phyloP scores from a whole-genome alignment of 2,113 vertebrate species.

The Nothocercus julius region DNA sequence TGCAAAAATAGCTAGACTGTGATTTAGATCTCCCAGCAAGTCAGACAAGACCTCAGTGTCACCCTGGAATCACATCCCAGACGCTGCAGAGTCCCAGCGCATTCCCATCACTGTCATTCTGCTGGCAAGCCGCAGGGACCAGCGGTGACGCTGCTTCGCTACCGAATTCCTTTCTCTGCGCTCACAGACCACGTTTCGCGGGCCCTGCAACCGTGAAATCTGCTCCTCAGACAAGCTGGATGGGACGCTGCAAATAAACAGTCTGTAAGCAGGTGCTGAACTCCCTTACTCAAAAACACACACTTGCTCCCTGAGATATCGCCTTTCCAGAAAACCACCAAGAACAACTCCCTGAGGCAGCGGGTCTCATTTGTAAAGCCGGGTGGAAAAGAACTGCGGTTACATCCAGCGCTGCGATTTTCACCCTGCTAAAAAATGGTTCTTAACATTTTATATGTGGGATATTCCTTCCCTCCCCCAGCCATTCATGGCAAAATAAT shows the following conservation, averaged over 20 bases:
- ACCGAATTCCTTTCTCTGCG: constrained; percentile 5
- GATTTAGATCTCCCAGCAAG: constrained; percentile 15
- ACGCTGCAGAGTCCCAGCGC: constrained; percentile 31
- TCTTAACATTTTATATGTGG: constrained; percentile 10
- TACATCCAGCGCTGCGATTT: neutral
- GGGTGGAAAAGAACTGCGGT: neutral
- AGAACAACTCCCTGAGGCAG: neutral
- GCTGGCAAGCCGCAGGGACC: constrained; percentile 16
- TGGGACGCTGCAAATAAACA: neutral
- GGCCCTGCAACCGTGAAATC: constrained; percentile 25
- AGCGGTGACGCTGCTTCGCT: neutral
- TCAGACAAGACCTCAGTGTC: constrained; percentile 48
- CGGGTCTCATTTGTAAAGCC: accelerated
- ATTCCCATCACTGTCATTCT: constrained; percentile 36
- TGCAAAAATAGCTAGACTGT: constrained; percentile 35
- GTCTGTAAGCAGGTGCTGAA: neutral
- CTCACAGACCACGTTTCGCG: neutral
- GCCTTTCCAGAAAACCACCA: neutral
- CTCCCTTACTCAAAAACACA: neutral
- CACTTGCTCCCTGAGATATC: no score
- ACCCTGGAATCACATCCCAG: constrained; percentile 59
- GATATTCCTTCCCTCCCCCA: constrained; percentile 31
- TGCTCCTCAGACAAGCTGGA: constrained; percentile 16
- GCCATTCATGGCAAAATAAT: constrained; percentile 68
- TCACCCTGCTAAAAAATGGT: neutral